phyloP scores from a whole-genome alignment of 2,797 vertebrate genomes.

The Xiphorhynchus erythropygius region DNA sequence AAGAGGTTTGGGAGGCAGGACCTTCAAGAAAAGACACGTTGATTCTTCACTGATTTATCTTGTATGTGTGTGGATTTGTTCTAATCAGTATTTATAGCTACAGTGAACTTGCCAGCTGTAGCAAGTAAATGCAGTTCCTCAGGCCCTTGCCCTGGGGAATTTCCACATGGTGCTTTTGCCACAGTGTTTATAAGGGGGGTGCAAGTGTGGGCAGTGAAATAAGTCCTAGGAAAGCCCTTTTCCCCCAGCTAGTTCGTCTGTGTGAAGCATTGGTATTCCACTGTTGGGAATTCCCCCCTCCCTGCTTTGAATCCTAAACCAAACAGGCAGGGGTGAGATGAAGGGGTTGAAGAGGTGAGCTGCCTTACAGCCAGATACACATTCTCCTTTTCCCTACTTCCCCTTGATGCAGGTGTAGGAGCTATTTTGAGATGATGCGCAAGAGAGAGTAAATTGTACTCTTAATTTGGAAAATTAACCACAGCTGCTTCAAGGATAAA shows the following conservation, averaged over 20 bases:
- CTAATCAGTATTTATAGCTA: background rate
- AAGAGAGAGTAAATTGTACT: background rate
- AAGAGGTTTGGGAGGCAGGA: background rate
- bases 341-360: background rate
- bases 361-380: background rate
- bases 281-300: background rate
- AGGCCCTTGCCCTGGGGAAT: background rate
- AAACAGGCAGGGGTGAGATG: background rate
- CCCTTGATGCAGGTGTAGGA: background rate
- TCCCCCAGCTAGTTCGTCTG: background rate
- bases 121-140: background rate
- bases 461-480: background rate
- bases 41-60: background rate
- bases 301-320: background rate
- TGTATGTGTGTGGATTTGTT: background rate
- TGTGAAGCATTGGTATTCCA: background rate
- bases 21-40: background rate
- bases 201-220: background rate
- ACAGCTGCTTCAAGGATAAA: background rate
- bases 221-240: background rate
- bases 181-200: fast-evolving
- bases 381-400: background rate
- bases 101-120: background rate
- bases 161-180: background rate
- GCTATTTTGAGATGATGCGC: background rate